Evolutionary conservation across 2,888 invertebrate species (phyloP).

Genomic region (Tinea trinotella): DNA sequence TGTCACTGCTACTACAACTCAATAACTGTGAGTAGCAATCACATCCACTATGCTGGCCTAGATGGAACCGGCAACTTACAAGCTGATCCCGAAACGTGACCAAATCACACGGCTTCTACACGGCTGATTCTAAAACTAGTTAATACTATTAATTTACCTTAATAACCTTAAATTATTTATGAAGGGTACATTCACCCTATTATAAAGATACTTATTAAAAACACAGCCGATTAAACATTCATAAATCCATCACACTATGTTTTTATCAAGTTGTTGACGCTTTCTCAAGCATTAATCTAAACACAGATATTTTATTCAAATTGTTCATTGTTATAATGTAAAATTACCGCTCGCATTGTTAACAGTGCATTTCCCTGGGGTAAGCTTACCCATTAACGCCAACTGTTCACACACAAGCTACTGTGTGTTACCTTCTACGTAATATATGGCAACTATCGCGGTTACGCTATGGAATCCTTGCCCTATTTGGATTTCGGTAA

Average conservation of each 20-base stretch:
- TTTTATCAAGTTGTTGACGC: constrained; percentile 1
- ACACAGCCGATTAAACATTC: constrained; percentile 5
- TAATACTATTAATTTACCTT: too few species aligned
- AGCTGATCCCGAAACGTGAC: too few species aligned
- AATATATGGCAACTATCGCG: constrained; percentile 18
- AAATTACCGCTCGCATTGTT: constrained; percentile 62
- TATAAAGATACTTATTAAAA: not conserved
- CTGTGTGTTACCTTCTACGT: constrained; percentile 2
- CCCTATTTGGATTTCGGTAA: not conserved
- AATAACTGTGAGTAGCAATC: too few species aligned
- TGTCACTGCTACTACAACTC: too few species aligned
- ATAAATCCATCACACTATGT: constrained; percentile 8
- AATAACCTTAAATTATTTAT: too few species aligned
- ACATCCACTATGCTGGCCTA: too few species aligned
- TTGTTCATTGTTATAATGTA: constrained; percentile 49
- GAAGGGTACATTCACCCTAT: too few species aligned
- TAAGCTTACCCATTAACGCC: constrained; percentile 60
- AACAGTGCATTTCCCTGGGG: constrained; percentile 62
- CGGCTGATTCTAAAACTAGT: too few species aligned
- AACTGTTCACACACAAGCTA: constrained; percentile 51
- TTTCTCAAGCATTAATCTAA: not conserved
- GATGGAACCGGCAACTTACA: too few species aligned
- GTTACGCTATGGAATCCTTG: not conserved
- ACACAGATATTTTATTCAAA: constrained; percentile 9
- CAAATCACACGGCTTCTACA: too few species aligned